A percentile compares a stretch with the other conserved stretches of the same genome.
phyloP scores from a whole-genome alignment of 1,140 invertebrate genomes.

The Saccostrea echinata region DNA sequence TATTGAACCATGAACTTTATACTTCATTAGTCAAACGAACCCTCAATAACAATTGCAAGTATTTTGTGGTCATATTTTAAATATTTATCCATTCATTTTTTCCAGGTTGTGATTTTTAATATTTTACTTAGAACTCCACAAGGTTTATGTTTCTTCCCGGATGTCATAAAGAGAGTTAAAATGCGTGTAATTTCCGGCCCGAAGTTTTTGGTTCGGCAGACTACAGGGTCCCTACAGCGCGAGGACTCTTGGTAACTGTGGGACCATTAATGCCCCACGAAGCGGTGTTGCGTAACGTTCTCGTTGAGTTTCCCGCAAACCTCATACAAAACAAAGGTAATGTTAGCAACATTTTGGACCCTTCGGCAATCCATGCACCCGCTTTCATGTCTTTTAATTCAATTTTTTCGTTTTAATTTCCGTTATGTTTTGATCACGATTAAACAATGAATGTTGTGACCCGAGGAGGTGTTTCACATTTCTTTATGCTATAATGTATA shows the following conservation, averaged over 20 bases:
- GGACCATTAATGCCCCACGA: neutral
- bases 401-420: constrained; percentile 35
- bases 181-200: constrained; percentile 10
- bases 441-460: constrained; percentile 3
- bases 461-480: constrained; percentile 1
- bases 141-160: neutral
- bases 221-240: neutral
- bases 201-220: neutral
- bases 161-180: neutral
- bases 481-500: neutral
- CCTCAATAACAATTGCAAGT: neutral
- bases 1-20: neutral
- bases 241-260: neutral
- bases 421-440: constrained; percentile 36
- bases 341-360: neutral
- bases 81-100: neutral
- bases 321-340: neutral
- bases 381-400: constrained; percentile 37
- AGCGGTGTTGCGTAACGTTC: constrained; percentile 8
- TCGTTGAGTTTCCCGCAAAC: constrained; percentile 13
- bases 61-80: neutral
- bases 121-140: neutral
- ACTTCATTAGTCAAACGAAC: neutral
- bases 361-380: neutral
- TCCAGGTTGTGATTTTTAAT: neutral